phyloP scores from a whole-genome alignment of 1,140 invertebrate species.

The Nomia melanderi region DNA sequence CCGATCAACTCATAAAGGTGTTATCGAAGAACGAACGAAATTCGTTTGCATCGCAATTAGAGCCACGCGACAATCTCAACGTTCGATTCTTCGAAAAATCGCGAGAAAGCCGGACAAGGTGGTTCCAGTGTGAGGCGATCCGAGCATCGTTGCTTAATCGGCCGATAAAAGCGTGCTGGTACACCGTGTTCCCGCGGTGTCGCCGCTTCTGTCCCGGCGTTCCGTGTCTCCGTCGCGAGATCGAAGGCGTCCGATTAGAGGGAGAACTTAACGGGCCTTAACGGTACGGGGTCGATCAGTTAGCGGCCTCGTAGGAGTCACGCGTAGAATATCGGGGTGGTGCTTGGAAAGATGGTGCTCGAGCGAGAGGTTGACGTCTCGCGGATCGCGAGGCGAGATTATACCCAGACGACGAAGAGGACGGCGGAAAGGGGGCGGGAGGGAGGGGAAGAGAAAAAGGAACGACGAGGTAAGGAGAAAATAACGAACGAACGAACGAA shows the following conservation, averaged over 20 bases:
- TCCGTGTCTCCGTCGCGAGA: conserved; percentile 17
- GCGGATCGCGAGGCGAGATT: conserved; percentile 20
- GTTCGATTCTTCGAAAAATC: neutral
- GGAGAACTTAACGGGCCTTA: conserved; percentile 56
- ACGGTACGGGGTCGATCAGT: conserved; percentile 59
- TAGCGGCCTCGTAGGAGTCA: conserved; percentile 55
- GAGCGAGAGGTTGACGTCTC: conserved; percentile 45
- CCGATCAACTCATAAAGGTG: too few relatives aligned
- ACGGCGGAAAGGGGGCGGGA: too few relatives aligned
- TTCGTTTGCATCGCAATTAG: too few relatives aligned
- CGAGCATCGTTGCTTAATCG: neutral
- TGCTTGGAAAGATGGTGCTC: conserved; percentile 61
- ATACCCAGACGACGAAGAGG: neutral
- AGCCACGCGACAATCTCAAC: too few relatives aligned
- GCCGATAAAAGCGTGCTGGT: neutral
- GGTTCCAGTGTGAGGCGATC: neutral
- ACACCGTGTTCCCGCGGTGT: too few relatives aligned
- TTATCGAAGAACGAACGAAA: too few relatives aligned
- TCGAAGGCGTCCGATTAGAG: conserved; percentile 49
- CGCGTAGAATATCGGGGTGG: conserved; percentile 56
- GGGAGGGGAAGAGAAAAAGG: too few relatives aligned
- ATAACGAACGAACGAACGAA: too few relatives aligned
- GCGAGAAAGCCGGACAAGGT: neutral
- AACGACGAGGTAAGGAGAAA: too few relatives aligned
- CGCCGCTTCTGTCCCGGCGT: conserved; percentile 3